Percentiles rank a stretch among this genome's conserved stretches.
phyloP scores from a whole-genome alignment of 2,888 invertebrate genomes.

The Caenorhabditis sp. region DNA sequence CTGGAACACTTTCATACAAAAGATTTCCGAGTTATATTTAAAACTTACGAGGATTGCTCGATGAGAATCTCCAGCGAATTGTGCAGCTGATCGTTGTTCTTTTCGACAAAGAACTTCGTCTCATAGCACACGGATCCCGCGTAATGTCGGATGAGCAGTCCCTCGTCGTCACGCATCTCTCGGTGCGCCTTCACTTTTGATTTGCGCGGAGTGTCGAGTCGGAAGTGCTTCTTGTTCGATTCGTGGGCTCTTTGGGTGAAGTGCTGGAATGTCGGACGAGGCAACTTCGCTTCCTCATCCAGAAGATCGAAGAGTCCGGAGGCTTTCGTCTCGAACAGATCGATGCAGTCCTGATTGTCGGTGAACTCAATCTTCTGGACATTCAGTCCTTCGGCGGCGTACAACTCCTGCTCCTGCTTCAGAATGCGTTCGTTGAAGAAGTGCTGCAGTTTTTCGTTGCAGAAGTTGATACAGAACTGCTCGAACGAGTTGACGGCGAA shows the following conservation, averaged over 20 bases:
- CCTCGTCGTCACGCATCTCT: slow-evolving; percentile 94
- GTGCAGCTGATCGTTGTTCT: slow-evolving; percentile 97
- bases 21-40: too few species aligned
- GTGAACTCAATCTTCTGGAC: slow-evolving; percentile 94
- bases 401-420: slow-evolving; percentile 89
- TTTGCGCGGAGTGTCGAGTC: slow-evolving; percentile 88
- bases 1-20: too few species aligned
- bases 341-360: slow-evolving; percentile 96
- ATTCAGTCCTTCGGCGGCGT: slow-evolving; percentile 91
- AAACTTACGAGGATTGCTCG: slow-evolving; percentile 81
- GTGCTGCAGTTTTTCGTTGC: slow-evolving; percentile 98
- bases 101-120: slow-evolving; percentile 98
- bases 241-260: slow-evolving; percentile 93
- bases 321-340: slow-evolving; percentile 85
- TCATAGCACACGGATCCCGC: slow-evolving; percentile 93
- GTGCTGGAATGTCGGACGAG: slow-evolving; percentile 90
- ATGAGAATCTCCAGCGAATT: slow-evolving; percentile 93
- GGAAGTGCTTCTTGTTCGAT: slow-evolving; percentile 87
- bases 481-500: slow-evolving; percentile 89
- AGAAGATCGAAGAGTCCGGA: slow-evolving; percentile 92
- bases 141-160: slow-evolving; percentile 94
- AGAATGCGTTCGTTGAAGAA: slow-evolving; percentile 90
- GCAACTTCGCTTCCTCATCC: slow-evolving; percentile 96
- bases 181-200: slow-evolving; percentile 90
- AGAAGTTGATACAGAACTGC: slow-evolving; percentile 98